Evolutionary conservation across 2,797 vertebrate species (phyloP), one percentile per base, ranked within the genome.

Genomic region (Epinephelus coioides): DNA sequence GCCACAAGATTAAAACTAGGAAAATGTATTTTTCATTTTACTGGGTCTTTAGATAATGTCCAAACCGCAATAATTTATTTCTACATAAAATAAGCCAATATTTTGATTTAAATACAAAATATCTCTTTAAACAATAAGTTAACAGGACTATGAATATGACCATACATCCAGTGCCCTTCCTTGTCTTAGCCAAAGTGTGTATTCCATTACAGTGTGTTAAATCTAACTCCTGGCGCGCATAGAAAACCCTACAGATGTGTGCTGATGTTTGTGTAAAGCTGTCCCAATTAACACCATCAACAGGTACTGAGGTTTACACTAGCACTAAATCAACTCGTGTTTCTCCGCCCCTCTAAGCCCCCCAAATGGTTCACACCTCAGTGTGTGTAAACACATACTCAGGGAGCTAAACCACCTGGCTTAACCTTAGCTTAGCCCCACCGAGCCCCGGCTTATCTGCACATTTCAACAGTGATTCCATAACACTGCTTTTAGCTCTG

Each of bases 401-500:
- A 14, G 83, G 82, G 83, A 90, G 82, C 92, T 89, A 90, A 91
- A 93, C 80, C 91, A 84, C 88, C 91, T 88, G 88, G 89, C 92
- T 94, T 94, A 93, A 92, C 93, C 89, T 86, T 69, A 81, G 90
- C 78, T 92, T 88, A 92, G 89, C 84, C 79, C 78, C 70, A 54
- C 85, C 86, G 76, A 85, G 83, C 84, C 71, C n/a, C 21, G 21
- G 87, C 84, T 92, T 93, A 95, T 94, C 94, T 91, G 94, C 86
- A 93, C 92, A 95, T 94, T 96, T 96, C 95, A 95, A 95, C 95
- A 86, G 81, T 69, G 86, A 89, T 86, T 86, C 86, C 70, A 65
- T 59, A 77, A 79, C 78, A 53, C 55, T 53, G 76, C 79, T 79
- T 83, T 81, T 76, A 85, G 76, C 79, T 70, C n/a, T 38, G 80